Conservation (phyloP, 2,888 invertebrate species). For the Folsomia candida region DNA sequence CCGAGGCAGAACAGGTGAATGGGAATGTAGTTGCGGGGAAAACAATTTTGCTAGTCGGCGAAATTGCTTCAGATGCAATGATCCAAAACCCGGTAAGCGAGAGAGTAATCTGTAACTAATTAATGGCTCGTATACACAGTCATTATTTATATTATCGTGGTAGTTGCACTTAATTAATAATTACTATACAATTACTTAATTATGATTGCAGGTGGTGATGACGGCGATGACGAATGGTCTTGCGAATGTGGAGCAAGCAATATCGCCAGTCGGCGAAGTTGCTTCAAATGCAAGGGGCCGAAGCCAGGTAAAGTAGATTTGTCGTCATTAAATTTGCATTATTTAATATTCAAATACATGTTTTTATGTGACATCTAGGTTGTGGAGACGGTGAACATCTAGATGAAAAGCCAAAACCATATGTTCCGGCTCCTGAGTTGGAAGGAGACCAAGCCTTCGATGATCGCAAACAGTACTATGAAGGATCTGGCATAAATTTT, state of each 20-base stretch:
- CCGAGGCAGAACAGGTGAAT: slow-evolving; percentile 55
- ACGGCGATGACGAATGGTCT: neutral
- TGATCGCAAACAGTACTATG: slow-evolving; percentile 63
- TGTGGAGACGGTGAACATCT: neutral
- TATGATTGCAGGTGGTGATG: neutral
- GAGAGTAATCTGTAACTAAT: neutral
- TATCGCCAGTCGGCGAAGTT: slow-evolving; percentile 31
- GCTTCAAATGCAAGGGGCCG: slow-evolving; percentile 2
- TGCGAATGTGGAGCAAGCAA: slow-evolving; percentile 52
- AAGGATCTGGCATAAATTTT: slow-evolving; percentile 85
- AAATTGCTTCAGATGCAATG: neutral
- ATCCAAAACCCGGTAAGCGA: neutral
- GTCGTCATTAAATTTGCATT: neutral
- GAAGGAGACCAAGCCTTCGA: slow-evolving; percentile 62
- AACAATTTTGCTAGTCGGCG: neutral
- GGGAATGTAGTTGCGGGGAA: slow-evolving; percentile 37
- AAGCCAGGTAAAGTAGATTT: neutral
- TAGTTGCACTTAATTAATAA: neutral
- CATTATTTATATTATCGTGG: neutral
- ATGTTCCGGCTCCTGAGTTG: slow-evolving; percentile 72
- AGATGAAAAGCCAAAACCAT: slow-evolving; percentile 60
- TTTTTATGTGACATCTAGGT: neutral
- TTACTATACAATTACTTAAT: neutral
- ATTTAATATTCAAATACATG: neutral
- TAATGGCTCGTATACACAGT: neutral